Evolutionary conservation across 2,113 vertebrate species (phyloP).

Genomic region (Perca schrenkii): DNA sequence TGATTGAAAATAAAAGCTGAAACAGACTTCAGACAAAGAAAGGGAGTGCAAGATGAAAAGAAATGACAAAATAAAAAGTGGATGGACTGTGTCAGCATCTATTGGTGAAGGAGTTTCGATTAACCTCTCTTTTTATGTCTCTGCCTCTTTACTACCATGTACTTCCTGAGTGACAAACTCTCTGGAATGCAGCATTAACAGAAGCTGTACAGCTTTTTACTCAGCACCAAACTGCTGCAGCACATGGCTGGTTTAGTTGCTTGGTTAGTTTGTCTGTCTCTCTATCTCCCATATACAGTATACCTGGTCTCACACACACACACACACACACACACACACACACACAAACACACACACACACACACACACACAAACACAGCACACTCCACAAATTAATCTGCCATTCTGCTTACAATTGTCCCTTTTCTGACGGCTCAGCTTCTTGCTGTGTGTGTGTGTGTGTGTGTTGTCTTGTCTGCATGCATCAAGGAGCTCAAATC

Average conservation of each 20-base stretch:
- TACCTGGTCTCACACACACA: not conserved
- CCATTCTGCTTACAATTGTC: constrained; percentile 50
- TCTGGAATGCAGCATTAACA: constrained; percentile 10
- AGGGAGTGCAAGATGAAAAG: constrained; percentile 24
- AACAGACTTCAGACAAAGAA: constrained; percentile 11
- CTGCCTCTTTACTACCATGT: constrained; percentile 13
- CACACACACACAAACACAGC: not conserved
- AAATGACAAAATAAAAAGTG: constrained; percentile 21
- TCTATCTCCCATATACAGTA: not conserved
- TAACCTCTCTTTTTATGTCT: constrained; percentile 8
- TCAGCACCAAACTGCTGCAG: constrained; percentile 16
- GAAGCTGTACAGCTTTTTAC: constrained; percentile 9
- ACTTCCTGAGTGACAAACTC: constrained; percentile 28
- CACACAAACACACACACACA: not conserved
- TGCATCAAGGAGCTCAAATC: constrained; percentile 51
- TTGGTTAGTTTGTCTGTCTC: not conserved
- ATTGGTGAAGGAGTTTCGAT: constrained; percentile 8
- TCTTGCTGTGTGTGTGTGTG: constrained; percentile 13
- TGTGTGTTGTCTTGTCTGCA: not conserved
- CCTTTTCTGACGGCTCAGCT: constrained; percentile 66
- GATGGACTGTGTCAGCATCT: constrained; percentile 48
- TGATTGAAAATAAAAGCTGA: constrained; percentile 11
- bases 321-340: not conserved
- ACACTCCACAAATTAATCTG: constrained; percentile 61
- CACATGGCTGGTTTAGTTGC: not conserved